Conservation (phyloP, 2,113 vertebrate species). For the Hyla sarda region DNA sequence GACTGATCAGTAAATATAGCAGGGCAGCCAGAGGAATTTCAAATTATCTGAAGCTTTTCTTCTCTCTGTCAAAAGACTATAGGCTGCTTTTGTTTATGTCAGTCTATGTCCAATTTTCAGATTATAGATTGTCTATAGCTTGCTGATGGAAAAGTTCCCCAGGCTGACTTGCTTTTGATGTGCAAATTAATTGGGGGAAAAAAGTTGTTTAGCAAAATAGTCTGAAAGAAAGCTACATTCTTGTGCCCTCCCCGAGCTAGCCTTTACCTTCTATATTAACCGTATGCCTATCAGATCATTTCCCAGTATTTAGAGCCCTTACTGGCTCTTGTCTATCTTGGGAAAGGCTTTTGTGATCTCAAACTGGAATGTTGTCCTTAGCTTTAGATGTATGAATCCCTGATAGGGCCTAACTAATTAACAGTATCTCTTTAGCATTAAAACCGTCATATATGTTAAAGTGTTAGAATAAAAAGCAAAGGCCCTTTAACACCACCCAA, state of each 20-base stretch:
- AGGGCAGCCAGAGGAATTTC: not conserved
- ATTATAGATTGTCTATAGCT: conserved; percentile 8
- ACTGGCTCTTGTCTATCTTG: not conserved
- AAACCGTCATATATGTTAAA: too few relatives aligned
- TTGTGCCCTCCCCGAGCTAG: not conserved
- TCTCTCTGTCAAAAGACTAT: conserved; percentile 6
- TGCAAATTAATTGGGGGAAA: conserved; percentile 16
- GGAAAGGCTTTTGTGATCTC: not conserved
- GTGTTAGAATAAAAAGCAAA: too few relatives aligned
- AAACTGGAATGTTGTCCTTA: not conserved
- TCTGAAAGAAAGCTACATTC: conserved; percentile 3
- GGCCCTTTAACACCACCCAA: too few relatives aligned
- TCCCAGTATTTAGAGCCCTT: not conserved
- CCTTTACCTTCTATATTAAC: not conserved
- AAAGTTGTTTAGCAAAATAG: not conserved
- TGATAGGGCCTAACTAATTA: too few relatives aligned
- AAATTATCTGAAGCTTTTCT: not conserved
- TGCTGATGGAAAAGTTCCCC: conserved; percentile 11
- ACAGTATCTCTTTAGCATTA: too few relatives aligned
- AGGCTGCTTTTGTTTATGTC: conserved; percentile 17
- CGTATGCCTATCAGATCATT: not conserved
- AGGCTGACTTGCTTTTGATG: conserved; percentile 19
- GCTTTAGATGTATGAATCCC: not conserved
- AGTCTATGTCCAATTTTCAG: conserved; percentile 9
- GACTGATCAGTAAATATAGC: not conserved